Base-by-base conservation (phyloP, 2,113 vertebrate species). In the Galemys pyrenaicus region DNA sequence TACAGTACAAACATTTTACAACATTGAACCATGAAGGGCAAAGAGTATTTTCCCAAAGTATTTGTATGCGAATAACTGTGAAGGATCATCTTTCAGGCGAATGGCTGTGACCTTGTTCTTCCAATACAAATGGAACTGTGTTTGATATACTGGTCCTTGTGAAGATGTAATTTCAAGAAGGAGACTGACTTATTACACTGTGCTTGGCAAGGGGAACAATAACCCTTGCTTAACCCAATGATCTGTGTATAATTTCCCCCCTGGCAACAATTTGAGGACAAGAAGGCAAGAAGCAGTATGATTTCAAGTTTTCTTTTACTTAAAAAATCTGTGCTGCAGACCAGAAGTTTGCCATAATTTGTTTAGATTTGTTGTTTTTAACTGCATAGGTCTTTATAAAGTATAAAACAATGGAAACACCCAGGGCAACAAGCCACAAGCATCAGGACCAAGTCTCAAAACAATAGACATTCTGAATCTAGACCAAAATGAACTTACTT, bases 61-160 rank as follows among this genome's bases (percentile, higher is more conserved):
- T 90, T 87, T 89, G 84, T 62, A 51, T 80, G 58, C 62, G 71
- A 95, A 82, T 87, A 95, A 92, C 87, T 77, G 39, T 54, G 81
- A 92, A 92, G 56, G 26, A 92, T 90, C 62, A 80, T 86, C 85
- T 96, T 96, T 67, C 54, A 46, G 58, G 60, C 96, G 39, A 93
- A 87, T 64, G 68, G 39, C 75, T 88, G 22, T 89, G 77, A 80
- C 94, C 93, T 83, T 86, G 20, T 37, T 82, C 60, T 96, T 95
- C 46, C 56, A 96, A 58, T 30, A 91, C 60, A 87, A 89, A 94
- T 16, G 87, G 65, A 95, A 67, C 60, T 82, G 24, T 78, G 83
- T 64, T 95, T 96, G 80, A 95, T 73, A 80, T 81, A 84, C 54
- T 91, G 37, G 41, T 60, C 28, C 41, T 89, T 44, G 54, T 81